These are phyloP conservation scores for Perizoma flavofasciatum DNA, from an alignment of 2,888 invertebrate genomes.

Conservation along the genomic window DNA sequence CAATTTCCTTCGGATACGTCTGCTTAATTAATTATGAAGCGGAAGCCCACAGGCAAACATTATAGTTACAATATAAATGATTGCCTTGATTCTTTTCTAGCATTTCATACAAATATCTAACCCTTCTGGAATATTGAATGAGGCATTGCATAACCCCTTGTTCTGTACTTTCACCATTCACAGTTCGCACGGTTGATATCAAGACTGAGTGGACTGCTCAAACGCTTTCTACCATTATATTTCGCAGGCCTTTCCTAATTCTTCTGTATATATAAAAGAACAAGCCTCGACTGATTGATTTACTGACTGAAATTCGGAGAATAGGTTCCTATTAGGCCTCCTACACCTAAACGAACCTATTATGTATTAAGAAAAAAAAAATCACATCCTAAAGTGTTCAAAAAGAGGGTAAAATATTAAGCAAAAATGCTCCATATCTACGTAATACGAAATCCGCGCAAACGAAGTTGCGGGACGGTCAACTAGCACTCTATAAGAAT, in stretches of 20 bases:
- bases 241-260: constrained; percentile 20
- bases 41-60: constrained; percentile 32
- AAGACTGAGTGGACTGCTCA: constrained; percentile 41
- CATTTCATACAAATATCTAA: constrained; percentile 1
- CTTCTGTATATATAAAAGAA: too few relatives aligned
- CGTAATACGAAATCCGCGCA: too few relatives aligned
- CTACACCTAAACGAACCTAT: too few relatives aligned
- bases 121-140: constrained; percentile 8
- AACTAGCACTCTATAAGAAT: too few relatives aligned
- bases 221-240: constrained; percentile 66
- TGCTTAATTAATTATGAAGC: constrained; percentile 29
- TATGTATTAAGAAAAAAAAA: too few relatives aligned
- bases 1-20: constrained; percentile 35
- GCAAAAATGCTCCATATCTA: too few relatives aligned
- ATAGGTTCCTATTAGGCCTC: too few relatives aligned
- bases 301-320: too few relatives aligned
- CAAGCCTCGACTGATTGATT: too few relatives aligned
- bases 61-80: constrained; percentile 33
- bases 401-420: too few relatives aligned
- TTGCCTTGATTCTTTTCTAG: constrained; percentile 23
- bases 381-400: too few relatives aligned
- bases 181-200: constrained; percentile 60
- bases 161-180: constrained; percentile 67
- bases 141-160: constrained; percentile 47
- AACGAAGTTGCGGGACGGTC: too few relatives aligned